These are phyloP conservation scores for Miltochrista miniata DNA, from an alignment of 2,888 invertebrate species.

Conservation along the genomic window DNA sequence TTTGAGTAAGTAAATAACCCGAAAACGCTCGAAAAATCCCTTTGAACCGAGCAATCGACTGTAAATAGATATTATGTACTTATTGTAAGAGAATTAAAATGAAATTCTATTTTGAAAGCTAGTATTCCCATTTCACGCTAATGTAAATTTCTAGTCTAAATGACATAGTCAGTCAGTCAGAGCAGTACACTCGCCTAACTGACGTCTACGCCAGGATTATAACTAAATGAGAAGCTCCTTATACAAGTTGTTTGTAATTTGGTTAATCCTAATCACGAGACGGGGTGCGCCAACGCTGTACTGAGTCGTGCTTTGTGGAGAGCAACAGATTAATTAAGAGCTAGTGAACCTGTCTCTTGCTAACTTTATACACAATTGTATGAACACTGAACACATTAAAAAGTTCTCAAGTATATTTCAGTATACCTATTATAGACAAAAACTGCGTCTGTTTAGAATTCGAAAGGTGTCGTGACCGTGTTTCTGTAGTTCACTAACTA, in stretches of 20 bases:
- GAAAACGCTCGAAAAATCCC: no score
- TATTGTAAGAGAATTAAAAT: no score
- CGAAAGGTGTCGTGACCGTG: no score
- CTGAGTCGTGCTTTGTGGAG: neutral
- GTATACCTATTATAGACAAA: neutral
- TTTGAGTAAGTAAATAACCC: no score
- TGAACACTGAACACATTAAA: no score
- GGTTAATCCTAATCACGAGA: slow-evolving; percentile 34
- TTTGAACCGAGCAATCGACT: no score
- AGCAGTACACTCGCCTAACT: neutral
- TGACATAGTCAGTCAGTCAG: neutral
- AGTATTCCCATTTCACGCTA: no score
- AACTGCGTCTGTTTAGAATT: no score
- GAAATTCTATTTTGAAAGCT: no score
- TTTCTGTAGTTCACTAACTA: no score
- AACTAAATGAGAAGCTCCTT: slow-evolving; percentile 13
- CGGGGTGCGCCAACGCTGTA: neutral
- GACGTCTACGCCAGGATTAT: slow-evolving; percentile 19
- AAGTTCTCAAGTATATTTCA: neutral
- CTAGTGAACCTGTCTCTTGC: neutral
- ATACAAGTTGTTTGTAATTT: slow-evolving; percentile 25
- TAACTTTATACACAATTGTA: no score
- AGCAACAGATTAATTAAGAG: slow-evolving; percentile 3
- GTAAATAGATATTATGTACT: no score
- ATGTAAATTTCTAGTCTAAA: neutral